Conservation (phyloP, 2,797 vertebrate species). For the Urophycis tenuis region DNA sequence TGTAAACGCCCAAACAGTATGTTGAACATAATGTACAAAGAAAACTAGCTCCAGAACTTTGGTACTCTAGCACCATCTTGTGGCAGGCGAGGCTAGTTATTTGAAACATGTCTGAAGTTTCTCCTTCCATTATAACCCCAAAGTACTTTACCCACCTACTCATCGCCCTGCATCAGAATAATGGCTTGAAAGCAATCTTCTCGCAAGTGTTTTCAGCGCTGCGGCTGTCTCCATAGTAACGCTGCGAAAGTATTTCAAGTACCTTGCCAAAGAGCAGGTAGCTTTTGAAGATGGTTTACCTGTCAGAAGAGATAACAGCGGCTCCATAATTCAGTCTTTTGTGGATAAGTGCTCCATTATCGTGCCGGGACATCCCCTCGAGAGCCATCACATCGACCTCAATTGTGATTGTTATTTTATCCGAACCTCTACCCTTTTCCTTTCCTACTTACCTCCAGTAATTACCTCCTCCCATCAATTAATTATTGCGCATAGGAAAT, state of each 20-base stretch:
- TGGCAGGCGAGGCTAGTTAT: neutral
- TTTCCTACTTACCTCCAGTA: neutral
- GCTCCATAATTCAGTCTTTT: neutral
- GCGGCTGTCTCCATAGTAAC: slow-evolving; percentile 31
- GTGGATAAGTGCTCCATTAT: neutral
- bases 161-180: slow-evolving; percentile 12
- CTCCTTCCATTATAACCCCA: neutral
- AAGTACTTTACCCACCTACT: neutral
- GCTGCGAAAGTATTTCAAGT: slow-evolving; percentile 2
- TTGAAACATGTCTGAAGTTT: neutral
- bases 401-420: neutral
- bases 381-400: neutral
- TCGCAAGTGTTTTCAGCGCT: slow-evolving; percentile 15
- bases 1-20: slow-evolving; percentile 1
- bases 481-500: too few relatives aligned
- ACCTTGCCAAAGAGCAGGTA: slow-evolving; percentile 4
- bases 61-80: slow-evolving; percentile 16
- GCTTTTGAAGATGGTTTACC: neutral
- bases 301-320: neutral
- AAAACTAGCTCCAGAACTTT: neutral
- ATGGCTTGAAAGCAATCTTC: slow-evolving; percentile 10
- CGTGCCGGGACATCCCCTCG: neutral
- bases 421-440: neutral
- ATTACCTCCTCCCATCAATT: neutral
- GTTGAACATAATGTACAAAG: neutral